Base-by-base conservation (phyloP, 2,888 invertebrate genomes). In the Nineta flava region DNA sequence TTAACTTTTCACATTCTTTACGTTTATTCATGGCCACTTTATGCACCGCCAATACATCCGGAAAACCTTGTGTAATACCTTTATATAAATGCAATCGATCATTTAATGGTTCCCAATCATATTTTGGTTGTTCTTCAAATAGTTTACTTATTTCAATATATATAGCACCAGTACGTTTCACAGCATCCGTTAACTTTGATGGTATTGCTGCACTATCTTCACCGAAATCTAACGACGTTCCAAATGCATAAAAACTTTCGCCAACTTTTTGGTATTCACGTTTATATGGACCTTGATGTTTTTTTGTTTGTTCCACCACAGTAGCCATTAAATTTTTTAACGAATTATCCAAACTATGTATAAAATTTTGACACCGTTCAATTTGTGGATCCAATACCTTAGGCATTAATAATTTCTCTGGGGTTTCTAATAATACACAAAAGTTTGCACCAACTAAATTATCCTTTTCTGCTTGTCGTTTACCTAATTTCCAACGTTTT, bases 401-500 rank as follows among this genome's bases (percentile, higher is more conserved):
- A 55, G 79, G 78, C 53, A 87, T 63, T 57, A 91, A 72, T 55
- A 83, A 78, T 60, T 81, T 81, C 55, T 87, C 83, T 34, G 94
- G 91, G 53, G 88, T 85, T 57, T 84, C 81, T 58, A 97, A 75
- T 53, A 88, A 85, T 66, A 88, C 78, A 69, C 95, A 95, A 67
- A 91, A 93, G 67, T 85, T 88, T 26, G 88, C 85, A 7, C 93
- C 93, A 57, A 87, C 73, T 54, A 92, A 76, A 59, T 88, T 85
- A 66, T 99, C 97, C 60, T 85, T 87, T 67, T 99, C 97, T 1
- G 97, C 96, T 66, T 81, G 83, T 54, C 97, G 73, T 68, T 97
- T 97, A 3, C 97, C 97, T 46, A 79, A 79, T 70, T 99, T 99
- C 97, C 97, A 99, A 57, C 86, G 81, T 66, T 94, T 95, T 59